These are phyloP conservation scores for Sepioteuthis lessoniana DNA, from an alignment of 2,888 invertebrate species.

Conservation along the genomic window DNA sequence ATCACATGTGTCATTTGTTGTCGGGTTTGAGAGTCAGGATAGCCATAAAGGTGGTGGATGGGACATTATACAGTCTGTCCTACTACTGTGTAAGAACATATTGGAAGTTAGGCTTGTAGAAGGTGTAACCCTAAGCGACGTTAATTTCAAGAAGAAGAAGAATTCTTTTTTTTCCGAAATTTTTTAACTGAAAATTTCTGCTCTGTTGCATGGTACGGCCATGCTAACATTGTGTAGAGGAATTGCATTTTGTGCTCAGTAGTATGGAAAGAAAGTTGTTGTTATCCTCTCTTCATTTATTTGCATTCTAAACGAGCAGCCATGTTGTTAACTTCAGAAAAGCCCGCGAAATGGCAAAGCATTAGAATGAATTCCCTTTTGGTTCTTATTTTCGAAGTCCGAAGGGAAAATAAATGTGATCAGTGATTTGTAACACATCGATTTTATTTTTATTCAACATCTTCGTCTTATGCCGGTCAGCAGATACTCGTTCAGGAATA, in stretches of 20 bases:
- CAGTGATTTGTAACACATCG: not conserved
- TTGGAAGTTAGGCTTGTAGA: too few relatives aligned
- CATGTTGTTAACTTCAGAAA: not conserved
- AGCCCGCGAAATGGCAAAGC: not conserved
- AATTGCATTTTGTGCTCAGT: not conserved
- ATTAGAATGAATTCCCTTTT: not conserved
- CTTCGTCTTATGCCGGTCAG: not conserved
- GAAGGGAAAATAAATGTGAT: not conserved
- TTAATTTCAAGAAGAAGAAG: too few relatives aligned
- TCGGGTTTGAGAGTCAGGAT: too few relatives aligned
- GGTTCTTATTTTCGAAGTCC: not conserved
- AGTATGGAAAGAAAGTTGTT: not conserved
- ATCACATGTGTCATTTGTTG: too few relatives aligned
- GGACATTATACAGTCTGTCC: too few relatives aligned
- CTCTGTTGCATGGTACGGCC: not conserved
- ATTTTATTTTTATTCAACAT: conserved; percentile 23
- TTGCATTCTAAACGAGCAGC: not conserved
- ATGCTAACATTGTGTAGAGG: not conserved
- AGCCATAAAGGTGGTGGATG: too few relatives aligned
- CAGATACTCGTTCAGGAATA: not conserved
- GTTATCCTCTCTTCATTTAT: not conserved
- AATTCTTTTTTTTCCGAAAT: not conserved
- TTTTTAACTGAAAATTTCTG: not conserved
- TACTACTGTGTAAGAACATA: too few relatives aligned
- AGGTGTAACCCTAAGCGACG: too few relatives aligned